Percentiles rank a stretch among this genome's conserved stretches.
phyloP scores from a whole-genome alignment of 2,113 vertebrate species.

The Tyrannus savana region DNA sequence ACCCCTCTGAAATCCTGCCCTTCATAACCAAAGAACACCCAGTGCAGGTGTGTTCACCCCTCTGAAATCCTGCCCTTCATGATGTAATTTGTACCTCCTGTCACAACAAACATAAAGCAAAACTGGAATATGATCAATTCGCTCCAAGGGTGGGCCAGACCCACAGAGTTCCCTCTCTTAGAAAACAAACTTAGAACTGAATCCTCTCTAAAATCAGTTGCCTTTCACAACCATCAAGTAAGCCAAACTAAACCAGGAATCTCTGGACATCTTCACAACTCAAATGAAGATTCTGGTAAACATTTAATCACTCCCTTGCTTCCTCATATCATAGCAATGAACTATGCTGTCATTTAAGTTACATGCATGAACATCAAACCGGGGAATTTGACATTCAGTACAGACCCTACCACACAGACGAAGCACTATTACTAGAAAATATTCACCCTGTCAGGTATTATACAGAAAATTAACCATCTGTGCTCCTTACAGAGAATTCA shows the following conservation, averaged over 20 bases:
- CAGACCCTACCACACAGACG: background rate
- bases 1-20: background rate
- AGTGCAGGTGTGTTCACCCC: background rate
- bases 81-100: rapidly evolving
- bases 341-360: background rate
- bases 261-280: background rate
- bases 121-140: background rate
- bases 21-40: background rate
- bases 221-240: background rate
- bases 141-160: background rate
- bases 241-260: background rate
- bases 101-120: background rate
- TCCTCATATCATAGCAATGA: background rate
- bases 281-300: background rate
- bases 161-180: background rate
- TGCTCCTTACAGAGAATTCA: background rate
- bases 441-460: background rate
- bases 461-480: background rate
- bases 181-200: background rate
- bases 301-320: background rate
- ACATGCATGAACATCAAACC: background rate
- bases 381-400: background rate
- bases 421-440: background rate
- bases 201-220: background rate
- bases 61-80: background rate